Evolutionary conservation across 2,113 vertebrate species (phyloP), one percentile per base, ranked within the genome.

Genomic region (Onychorhynchus coronatus): DNA sequence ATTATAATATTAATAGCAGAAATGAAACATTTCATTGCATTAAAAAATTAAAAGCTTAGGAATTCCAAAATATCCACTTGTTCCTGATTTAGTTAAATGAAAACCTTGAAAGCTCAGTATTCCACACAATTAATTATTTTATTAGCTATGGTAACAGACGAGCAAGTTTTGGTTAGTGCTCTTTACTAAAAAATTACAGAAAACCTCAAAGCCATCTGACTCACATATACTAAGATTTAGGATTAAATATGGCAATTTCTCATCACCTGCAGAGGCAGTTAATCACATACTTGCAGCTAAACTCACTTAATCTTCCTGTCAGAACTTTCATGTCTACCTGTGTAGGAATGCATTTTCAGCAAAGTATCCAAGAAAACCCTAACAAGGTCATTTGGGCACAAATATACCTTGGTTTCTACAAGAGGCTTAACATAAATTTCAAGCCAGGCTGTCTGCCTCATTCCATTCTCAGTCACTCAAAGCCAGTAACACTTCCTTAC

Each of bases 191-290:
- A 66, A 16, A 68, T 18, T 21, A 31, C 12, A 53, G 62, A 37
- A 41, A 3, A 2, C 2, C 12, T 0, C 11, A 1, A 81, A 20
- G 3, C 2, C 25, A 79, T 49, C 12, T 78, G 31, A 95, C 37
- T 79, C 37, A 65, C 18, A 49, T 37, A 33, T 2, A 3, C 23
- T 41, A 59, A 35, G 14, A 58, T 14, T 58, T 22, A 71, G 33
- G 37, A 85, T 77, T 62, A 67, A 81, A 85, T 74, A 59, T 11
- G 15, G 49, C 25, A 6, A 5, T 59, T 82, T 90, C 49, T 88
- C 44, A 83, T 56, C 53, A 85, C 35, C 46, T 82, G 55, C 68
- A 56, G 41, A 82, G 39, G 33, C 30, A 85, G 37, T 17, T 67
- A 49, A 71, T 73, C 24, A 61, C 39, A 53, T 20, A 67, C 17